Conservation (phyloP, 2,888 invertebrate species). For the Hypena proboscidalis region DNA sequence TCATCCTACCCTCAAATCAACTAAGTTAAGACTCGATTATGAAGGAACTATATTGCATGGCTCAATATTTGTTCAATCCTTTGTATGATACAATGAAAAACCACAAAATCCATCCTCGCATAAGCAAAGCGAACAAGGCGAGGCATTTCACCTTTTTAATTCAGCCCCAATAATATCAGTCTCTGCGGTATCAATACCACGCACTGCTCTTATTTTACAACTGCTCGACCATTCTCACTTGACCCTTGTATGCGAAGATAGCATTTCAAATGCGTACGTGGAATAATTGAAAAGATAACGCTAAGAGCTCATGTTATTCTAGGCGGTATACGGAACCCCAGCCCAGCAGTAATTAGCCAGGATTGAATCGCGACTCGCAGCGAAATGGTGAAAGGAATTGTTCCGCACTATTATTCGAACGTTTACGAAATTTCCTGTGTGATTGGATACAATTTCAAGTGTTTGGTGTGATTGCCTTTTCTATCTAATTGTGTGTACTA, state of each 20-base stretch:
- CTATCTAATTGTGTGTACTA: constrained; percentile 7
- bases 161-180: constrained; percentile 50
- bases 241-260: constrained; percentile 26
- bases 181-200: constrained; percentile 48
- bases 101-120: background rate
- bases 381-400: constrained; percentile 35
- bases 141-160: constrained; percentile 42
- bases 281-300: constrained; percentile 30
- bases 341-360: constrained; percentile 37
- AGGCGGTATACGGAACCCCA: constrained; percentile 24
- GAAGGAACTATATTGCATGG: too few relatives aligned
- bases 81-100: too few relatives aligned
- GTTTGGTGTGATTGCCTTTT: constrained; percentile 12
- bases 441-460: constrained; percentile 17
- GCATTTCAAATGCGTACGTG: constrained; percentile 9
- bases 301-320: constrained; percentile 31
- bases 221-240: constrained; percentile 43
- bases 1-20: too few relatives aligned
- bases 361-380: constrained; percentile 38
- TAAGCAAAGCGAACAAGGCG: constrained; percentile 6
- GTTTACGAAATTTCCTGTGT: constrained; percentile 26
- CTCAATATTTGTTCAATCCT: too few relatives aligned
- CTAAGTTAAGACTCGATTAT: too few relatives aligned
- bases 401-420: constrained; percentile 28
- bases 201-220: constrained; percentile 47